Percentiles rank a stretch among this genome's conserved stretches.
Conservation (phyloP, 2,797 vertebrate species). For the Eurystomus glaucurus region DNA sequence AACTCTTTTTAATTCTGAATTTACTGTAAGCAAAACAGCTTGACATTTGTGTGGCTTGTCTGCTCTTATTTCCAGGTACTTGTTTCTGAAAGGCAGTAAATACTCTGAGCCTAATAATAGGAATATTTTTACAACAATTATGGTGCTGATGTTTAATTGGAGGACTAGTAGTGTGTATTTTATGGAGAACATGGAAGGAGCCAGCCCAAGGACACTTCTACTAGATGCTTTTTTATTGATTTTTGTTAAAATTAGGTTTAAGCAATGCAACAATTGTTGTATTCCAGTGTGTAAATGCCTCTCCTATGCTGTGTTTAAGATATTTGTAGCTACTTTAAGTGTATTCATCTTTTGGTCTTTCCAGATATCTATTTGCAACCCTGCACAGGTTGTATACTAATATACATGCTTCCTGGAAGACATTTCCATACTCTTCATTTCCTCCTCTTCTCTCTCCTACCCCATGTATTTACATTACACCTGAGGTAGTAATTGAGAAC, state of each 20-base stretch:
- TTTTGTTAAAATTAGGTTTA: background rate
- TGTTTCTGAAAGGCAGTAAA: background rate
- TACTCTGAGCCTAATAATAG: background rate
- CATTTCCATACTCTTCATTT: background rate
- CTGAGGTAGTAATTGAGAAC: background rate
- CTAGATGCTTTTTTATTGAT: background rate
- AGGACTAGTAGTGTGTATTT: background rate
- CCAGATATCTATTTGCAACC: background rate
- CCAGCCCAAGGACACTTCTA: background rate
- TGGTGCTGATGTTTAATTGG: background rate
- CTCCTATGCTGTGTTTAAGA: background rate
- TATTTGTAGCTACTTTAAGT: background rate
- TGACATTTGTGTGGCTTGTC: background rate
- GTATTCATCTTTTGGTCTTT: background rate
- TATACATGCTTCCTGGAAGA: background rate
- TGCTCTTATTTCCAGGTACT: background rate
- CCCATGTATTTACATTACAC: background rate
- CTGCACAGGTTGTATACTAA: background rate
- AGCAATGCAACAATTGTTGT: background rate
- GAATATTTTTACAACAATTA: background rate
- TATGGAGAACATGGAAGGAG: background rate
- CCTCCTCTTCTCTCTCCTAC: background rate
- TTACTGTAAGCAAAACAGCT: background rate
- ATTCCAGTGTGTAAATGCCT: background rate
- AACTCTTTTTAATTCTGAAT: background rate